Evolutionary conservation across 2,888 invertebrate species (phyloP), one percentile per base, ranked within the genome.

Genomic region (Cerastis leucographa): DNA sequence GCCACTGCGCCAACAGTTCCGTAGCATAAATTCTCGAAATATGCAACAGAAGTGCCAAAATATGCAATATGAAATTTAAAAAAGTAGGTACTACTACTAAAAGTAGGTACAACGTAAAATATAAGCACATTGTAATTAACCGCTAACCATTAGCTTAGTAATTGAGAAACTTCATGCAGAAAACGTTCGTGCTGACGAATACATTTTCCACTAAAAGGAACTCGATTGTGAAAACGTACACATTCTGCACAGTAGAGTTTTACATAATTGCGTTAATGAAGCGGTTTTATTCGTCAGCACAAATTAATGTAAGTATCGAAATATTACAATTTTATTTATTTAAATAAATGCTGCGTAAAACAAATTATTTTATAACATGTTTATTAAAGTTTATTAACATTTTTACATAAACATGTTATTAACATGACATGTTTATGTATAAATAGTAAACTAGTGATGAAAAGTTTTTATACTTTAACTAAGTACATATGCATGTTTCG

Each of bases 251-350:
- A 14, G 35, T 29, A 29, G 7, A 59, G 29, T 29, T 29, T 59
- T 25, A 29, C 29, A 25, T 59, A 14, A 59, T n/a, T 44, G 19
- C 29, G 12, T 6, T 70, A 46, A 73, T 59, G 14, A 70, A 70
- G 44, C 19, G 7, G 19, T 68, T 71, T 56, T 40, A 73, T 71
- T 71, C 44, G n/a, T 22, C 35, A 71, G 22, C 46, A 70, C 19
- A 44, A 73, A 56, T n/a, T 51, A 29, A 35, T 44, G 17, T n/a
- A n/a, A n/a, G 54, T 54, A 54, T n/a, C n/a, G n/a, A 17, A 56
- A 17, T 56, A 7, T 14, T 25, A 25, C 56, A 56, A 17, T 56
- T 56, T 56, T 17, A 14, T 56, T 56, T 17, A 56, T 17, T 56
- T 14, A 7, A 25, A 25, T 56, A 14, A n/a, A 56, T 14, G 56